Conservation (phyloP, 2,113 vertebrate species). For the Pogonocichla stellata region DNA sequence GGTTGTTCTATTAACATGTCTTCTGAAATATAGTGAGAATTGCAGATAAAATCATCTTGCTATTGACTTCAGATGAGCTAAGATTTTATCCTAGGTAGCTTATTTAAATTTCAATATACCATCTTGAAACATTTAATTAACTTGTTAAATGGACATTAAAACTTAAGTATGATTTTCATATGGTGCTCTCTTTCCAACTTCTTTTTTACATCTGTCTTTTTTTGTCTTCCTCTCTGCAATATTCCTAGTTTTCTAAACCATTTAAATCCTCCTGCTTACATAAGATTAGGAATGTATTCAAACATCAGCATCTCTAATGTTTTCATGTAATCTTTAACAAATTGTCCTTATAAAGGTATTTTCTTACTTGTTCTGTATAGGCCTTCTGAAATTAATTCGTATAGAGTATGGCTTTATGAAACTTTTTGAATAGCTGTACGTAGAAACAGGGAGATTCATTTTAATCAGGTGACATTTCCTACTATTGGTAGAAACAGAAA, state of each 20-base stretch:
- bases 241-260: background rate
- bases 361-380: background rate
- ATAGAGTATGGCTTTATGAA: background rate
- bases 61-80: background rate
- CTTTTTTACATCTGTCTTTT: background rate
- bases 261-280: background rate
- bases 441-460: background rate
- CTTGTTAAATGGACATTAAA: background rate
- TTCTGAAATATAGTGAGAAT: background rate
- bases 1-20: background rate
- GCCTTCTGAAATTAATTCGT: background rate
- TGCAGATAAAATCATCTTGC: background rate
- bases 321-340: background rate
- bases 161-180: slow-evolving; percentile 33
- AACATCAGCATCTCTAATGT: background rate
- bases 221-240: background rate
- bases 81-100: background rate
- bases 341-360: background rate
- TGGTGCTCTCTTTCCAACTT: slow-evolving; percentile 48
- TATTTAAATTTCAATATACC: background rate
- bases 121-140: background rate
- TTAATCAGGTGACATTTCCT: background rate
- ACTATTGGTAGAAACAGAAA: background rate
- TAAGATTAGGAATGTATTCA: background rate
- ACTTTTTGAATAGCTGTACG: background rate